Percentiles rank a stretch among this genome's conserved stretches.
Evolutionary conservation across 2,797 vertebrate genomes (phyloP).

Genomic region (Anolis apletophallus): DNA sequence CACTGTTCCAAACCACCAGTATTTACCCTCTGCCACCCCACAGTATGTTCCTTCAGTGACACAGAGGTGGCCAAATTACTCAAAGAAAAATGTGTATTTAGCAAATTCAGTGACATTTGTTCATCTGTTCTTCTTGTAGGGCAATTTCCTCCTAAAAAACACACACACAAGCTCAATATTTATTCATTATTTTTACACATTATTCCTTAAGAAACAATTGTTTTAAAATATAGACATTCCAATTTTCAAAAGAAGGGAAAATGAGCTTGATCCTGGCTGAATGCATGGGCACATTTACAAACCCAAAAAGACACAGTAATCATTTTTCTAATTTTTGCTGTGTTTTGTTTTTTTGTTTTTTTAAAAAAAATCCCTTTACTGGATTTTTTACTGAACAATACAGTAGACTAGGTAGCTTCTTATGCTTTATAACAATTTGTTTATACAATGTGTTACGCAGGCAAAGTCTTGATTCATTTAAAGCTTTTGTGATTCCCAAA

Average conservation of each 20-base stretch:
- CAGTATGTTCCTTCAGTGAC: background rate
- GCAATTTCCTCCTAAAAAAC: background rate
- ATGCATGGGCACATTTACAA: slow-evolving; percentile 11
- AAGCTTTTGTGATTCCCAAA: background rate
- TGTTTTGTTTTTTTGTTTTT: background rate
- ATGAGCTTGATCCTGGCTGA: background rate
- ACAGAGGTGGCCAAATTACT: slow-evolving; percentile 11
- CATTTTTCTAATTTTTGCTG: background rate
- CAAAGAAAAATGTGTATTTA: slow-evolving; percentile 20
- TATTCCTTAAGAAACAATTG: background rate
- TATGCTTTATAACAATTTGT: slow-evolving; percentile 10
- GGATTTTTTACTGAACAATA: background rate
- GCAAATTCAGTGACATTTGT: background rate
- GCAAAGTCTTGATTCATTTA: background rate
- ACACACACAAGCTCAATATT: background rate
- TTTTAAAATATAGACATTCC: background rate
- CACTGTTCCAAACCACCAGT: slow-evolving; percentile 28
- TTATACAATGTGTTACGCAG: background rate
- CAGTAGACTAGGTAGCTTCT: background rate
- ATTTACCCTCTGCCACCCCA: background rate
- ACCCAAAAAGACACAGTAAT: background rate
- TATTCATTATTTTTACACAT: slow-evolving; percentile 19
- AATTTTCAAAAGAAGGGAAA: background rate
- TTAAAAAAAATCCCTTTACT: background rate
- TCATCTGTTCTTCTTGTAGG: background rate